These are phyloP conservation scores for Rhamphomyia laevipes DNA, from an alignment of 2,888 invertebrate species.

Conservation along the genomic window DNA sequence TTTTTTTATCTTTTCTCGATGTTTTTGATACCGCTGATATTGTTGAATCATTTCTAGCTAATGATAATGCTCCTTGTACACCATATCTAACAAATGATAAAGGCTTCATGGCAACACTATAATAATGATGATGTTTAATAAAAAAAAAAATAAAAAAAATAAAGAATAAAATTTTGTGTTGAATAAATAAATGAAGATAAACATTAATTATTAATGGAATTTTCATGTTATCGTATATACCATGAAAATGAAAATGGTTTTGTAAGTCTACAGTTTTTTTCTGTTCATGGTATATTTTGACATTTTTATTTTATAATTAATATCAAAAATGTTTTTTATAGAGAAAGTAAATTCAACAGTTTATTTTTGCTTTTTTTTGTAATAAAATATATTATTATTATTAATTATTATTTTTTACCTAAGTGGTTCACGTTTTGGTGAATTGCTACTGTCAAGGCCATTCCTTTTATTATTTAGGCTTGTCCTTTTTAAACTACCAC, in stretches of 20 bases:
- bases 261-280: too few species aligned
- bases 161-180: slow-evolving; percentile 2
- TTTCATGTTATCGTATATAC: too few species aligned
- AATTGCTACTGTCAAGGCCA: slow-evolving; percentile 28
- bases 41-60: slow-evolving; percentile 42
- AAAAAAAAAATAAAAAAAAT: slow-evolving; percentile 4
- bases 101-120: slow-evolving; percentile 53
- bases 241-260: too few species aligned
- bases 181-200: too few species aligned
- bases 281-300: too few species aligned
- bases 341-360: background rate
- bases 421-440: slow-evolving; percentile 35
- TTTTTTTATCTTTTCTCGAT: slow-evolving; percentile 39
- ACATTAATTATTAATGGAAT: too few species aligned
- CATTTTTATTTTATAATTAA: too few species aligned
- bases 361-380: background rate
- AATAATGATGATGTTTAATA: slow-evolving; percentile 7
- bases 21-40: slow-evolving; percentile 46
- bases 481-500: slow-evolving; percentile 33
- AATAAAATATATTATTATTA: background rate
- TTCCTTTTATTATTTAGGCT: slow-evolving; percentile 31
- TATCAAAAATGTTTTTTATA: background rate
- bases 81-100: slow-evolving; percentile 36
- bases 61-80: slow-evolving; percentile 37
- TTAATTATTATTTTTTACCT: slow-evolving; percentile 28